A percentile compares a stretch with the other conserved stretches of the same genome.
Conservation (phyloP, 2,888 invertebrate species). For the Lumbricus terrestris region DNA sequence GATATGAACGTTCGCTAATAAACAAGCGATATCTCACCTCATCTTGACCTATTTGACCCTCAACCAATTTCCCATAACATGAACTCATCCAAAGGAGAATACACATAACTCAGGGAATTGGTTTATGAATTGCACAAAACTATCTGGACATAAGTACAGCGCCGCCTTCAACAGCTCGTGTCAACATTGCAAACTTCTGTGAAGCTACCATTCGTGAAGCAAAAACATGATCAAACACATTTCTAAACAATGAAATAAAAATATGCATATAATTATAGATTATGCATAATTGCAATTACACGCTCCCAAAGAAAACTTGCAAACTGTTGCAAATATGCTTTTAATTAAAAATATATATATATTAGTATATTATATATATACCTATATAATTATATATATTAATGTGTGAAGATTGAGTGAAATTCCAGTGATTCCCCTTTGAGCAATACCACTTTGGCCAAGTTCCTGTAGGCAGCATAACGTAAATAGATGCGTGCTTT, state of each 20-base stretch:
- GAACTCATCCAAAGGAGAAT: no score
- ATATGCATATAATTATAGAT: background rate
- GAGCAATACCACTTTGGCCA: no score
- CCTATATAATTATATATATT: background rate
- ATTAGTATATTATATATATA: background rate
- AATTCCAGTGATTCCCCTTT: background rate
- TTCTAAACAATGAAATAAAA: background rate
- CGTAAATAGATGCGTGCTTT: background rate
- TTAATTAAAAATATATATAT: background rate
- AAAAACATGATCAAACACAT: background rate
- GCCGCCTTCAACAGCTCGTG: background rate
- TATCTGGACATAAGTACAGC: background rate
- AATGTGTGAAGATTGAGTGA: background rate
- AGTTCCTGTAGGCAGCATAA: background rate
- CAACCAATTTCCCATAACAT: background rate
- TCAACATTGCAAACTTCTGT: background rate
- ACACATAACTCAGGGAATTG: no score
- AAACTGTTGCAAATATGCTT: background rate
- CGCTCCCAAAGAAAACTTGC: background rate
- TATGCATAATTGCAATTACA: slow-evolving; percentile 3
- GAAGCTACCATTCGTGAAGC: background rate
- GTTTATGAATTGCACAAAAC: background rate
- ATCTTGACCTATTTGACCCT: background rate
- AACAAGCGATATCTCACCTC: background rate
- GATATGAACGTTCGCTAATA: background rate